phyloP scores from a whole-genome alignment of 2,797 vertebrate species.

The Numenius phaeopus region DNA sequence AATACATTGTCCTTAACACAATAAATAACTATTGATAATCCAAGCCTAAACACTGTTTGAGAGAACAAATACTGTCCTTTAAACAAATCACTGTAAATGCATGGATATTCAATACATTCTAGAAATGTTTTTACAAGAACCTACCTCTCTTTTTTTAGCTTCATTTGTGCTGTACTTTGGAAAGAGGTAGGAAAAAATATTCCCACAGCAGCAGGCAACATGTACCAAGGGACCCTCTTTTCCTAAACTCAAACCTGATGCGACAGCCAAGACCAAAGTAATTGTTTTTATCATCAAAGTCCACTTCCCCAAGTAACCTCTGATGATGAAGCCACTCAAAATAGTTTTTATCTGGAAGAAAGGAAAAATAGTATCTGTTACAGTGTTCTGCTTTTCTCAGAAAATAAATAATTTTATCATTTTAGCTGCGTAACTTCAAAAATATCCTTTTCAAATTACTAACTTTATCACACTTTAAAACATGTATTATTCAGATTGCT shows the following conservation, averaged over 20 bases:
- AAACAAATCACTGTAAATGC: not conserved
- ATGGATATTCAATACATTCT: not conserved
- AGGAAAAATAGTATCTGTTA: slow-evolving; percentile 9
- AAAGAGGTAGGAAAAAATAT: slow-evolving; percentile 99
- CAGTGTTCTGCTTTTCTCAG: not conserved
- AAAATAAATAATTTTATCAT: not conserved
- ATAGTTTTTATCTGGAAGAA: slow-evolving; percentile 96
- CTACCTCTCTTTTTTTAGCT: slow-evolving; percentile 98
- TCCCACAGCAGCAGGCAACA: slow-evolving; percentile 98
- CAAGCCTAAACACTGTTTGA: not conserved
- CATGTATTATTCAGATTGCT: not conserved
- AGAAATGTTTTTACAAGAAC: slow-evolving; percentile 20
- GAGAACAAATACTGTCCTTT: not conserved
- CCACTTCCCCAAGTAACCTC: slow-evolving; percentile 98
- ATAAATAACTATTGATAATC: not conserved
- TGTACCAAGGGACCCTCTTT: slow-evolving; percentile 98
- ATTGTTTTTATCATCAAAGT: slow-evolving; percentile 98
- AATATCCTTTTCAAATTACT: not conserved
- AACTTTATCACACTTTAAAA: not conserved
- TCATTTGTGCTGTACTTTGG: slow-evolving; percentile 99
- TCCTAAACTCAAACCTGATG: slow-evolving; percentile 96
- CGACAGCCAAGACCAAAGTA: slow-evolving; percentile 96
- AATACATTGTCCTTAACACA: not conserved
- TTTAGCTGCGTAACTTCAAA: not conserved
- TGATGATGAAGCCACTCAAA: slow-evolving; percentile 98